Evolutionary conservation across 2,113 vertebrate species (phyloP), one percentile per base, ranked within the genome.

Genomic region (Sterna hirundo): DNA sequence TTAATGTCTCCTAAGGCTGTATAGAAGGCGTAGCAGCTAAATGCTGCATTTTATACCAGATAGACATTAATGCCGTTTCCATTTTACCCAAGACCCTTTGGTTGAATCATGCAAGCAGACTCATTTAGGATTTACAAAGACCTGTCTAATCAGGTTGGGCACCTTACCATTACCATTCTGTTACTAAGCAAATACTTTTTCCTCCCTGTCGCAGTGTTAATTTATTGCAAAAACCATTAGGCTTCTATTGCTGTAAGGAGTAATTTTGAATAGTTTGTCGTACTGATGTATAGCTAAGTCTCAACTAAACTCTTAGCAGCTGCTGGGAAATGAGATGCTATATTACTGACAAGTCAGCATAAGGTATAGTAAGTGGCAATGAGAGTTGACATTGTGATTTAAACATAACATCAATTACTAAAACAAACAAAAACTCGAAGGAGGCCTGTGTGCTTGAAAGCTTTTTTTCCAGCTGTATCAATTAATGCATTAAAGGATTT

Each of bases 231-330:
- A 91, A 95, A 8, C 23, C 72, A 79, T 94, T 94, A 89, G 34
- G n/a, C 36, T 94, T 94, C 91, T 88, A 60, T 72, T 79, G 61
- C 78, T 83, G 78, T 69, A 76, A 93, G 76, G 74, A 79, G 47
- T 82, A n/a, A 91, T 96, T 91, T 89, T 82, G 47, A 72, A 86
- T 76, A 44, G 81, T 95, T 93, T 83, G 40, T 78, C 1, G 15
- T 85, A 27, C 57, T 89, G 81, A 87, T 89, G 65, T 83, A 82
- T 82, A 76, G 57, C 47, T 78, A 60, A 52, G 40, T 79, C 70
- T 89, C 66, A 68, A 57, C 74, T 40, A 82, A 96, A 94, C 70
- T 91, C 86, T 44, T 65, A 93, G 81, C 81, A 91, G 89, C 89
- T 94, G 77, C 81, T 65, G 40, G 57, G 66, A 95, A 93, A 91